phyloP scores from a whole-genome alignment of 2,797 vertebrate genomes.

The Spinibarbus caldwelli region DNA sequence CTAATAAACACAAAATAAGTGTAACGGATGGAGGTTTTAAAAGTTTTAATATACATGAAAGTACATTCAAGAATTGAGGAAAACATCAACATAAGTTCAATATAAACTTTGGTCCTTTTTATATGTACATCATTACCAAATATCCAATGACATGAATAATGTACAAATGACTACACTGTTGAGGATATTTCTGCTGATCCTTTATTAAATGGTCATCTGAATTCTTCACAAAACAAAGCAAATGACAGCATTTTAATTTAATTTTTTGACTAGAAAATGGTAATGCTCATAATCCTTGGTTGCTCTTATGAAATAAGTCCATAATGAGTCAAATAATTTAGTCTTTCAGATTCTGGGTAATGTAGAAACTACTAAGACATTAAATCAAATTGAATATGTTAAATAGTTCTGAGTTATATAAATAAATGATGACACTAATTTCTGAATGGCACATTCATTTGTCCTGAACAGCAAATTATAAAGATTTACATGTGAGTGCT shows the following conservation, averaged over 20 bases:
- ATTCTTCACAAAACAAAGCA: slow-evolving; percentile 5
- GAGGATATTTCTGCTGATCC: not conserved
- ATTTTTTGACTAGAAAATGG: not conserved
- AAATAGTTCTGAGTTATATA: not conserved
- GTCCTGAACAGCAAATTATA: not conserved
- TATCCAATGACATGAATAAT: slow-evolving; percentile 17
- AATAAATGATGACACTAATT: not conserved
- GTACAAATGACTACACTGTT: slow-evolving; percentile 1
- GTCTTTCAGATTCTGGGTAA: no score
- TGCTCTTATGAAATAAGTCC: not conserved
- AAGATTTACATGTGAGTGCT: not conserved
- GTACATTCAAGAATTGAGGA: slow-evolving; percentile 48
- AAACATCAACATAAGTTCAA: slow-evolving; percentile 39
- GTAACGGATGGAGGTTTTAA: not conserved
- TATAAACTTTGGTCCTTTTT: slow-evolving; percentile 35
- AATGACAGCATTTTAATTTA: not conserved
- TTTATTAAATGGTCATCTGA: not conserved
- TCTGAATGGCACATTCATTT: slow-evolving; percentile 1
- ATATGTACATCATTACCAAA: slow-evolving; percentile 36
- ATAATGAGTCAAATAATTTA: not conserved
- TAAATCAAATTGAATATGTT: not conserved
- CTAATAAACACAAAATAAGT: not conserved
- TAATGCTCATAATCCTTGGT: not conserved
- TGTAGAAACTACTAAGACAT: not conserved
- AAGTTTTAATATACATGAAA: slow-evolving; percentile 53